These are phyloP conservation scores for Pomatorhinus ruficollis DNA, from an alignment of 2,113 vertebrate genomes.

Conservation along the genomic window DNA sequence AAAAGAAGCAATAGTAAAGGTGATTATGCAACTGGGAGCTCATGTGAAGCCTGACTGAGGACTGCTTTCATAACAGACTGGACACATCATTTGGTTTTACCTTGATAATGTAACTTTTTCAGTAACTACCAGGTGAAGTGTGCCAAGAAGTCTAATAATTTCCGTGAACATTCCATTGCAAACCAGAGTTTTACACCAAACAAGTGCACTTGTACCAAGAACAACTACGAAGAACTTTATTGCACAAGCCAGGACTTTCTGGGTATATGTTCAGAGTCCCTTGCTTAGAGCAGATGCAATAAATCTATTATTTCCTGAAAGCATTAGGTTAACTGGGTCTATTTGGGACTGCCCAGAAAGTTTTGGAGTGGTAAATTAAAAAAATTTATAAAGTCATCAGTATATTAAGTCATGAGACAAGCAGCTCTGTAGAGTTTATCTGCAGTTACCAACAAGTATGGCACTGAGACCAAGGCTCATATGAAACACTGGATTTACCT, in stretches of 20 bases:
- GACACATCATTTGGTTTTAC: neutral
- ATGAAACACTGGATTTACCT: neutral
- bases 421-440: neutral
- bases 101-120: neutral
- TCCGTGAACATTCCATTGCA: neutral
- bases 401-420: neutral
- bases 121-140: neutral
- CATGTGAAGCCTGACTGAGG: neutral
- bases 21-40: neutral
- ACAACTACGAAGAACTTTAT: neutral
- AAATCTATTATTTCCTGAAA: neutral
- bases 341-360: neutral
- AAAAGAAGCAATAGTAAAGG: neutral
- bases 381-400: neutral
- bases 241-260: conserved; percentile 8
- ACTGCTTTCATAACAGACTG: neutral
- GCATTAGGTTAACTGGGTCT: neutral
- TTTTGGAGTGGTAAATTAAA: neutral
- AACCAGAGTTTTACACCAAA: neutral
- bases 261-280: neutral
- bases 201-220: neutral
- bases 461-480: neutral
- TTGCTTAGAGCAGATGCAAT: neutral
- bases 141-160: neutral
- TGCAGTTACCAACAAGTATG: neutral